Conservation (phyloP, 2,113 vertebrate genomes). For the Xenopus tropicalis region DNA sequence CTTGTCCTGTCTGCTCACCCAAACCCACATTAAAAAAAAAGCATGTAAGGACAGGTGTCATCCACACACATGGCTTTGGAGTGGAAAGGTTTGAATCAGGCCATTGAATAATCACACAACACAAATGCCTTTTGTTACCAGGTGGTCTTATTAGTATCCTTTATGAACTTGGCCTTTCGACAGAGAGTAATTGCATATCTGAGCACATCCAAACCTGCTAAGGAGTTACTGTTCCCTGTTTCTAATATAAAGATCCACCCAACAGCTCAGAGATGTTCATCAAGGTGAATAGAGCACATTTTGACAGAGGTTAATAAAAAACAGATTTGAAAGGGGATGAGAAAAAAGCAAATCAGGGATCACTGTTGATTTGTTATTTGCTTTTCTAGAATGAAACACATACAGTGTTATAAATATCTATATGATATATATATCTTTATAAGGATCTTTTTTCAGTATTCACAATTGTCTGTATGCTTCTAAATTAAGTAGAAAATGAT, state of each 20-base stretch:
- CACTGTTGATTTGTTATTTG: too few relatives aligned
- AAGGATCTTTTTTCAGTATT: too few relatives aligned
- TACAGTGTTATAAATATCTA: too few relatives aligned
- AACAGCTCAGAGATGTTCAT: constrained; percentile 24
- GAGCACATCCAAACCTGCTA: constrained; percentile 16
- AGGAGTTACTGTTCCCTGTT: constrained; percentile 17
- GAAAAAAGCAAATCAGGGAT: too few relatives aligned
- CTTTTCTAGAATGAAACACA: too few relatives aligned
- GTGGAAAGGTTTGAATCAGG: not conserved
- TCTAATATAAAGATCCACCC: constrained; percentile 8
- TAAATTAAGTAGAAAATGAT: too few relatives aligned
- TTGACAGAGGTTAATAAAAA: not conserved
- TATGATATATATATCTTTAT: too few relatives aligned
- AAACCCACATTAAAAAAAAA: not conserved
- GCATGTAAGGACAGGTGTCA: not conserved
- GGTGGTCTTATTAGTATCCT: constrained; percentile 29
- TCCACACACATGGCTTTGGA: not conserved
- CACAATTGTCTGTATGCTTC: too few relatives aligned
- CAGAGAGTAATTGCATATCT: constrained; percentile 31
- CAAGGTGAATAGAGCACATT: constrained; percentile 15
- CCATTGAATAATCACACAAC: constrained; percentile 19
- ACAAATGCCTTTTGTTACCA: constrained; percentile 34
- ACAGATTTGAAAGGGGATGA: too few relatives aligned
- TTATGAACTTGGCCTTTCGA: constrained; percentile 29
- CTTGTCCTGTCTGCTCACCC: too few relatives aligned